These are phyloP conservation scores for Pogonomyrmex californicus DNA, from an alignment of 1,140 invertebrate genomes.

Conservation along the genomic window DNA sequence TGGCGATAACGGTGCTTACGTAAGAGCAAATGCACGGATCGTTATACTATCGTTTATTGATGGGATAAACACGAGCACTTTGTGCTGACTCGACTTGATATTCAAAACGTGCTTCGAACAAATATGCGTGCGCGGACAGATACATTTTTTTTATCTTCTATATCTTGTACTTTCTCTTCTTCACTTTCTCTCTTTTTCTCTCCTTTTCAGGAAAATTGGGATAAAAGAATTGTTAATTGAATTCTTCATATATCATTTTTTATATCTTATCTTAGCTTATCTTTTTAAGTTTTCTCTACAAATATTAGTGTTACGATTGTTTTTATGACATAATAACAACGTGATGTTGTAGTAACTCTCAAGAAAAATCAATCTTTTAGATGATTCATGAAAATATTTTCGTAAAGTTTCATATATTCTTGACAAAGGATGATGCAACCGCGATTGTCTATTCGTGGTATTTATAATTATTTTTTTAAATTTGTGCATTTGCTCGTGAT, in stretches of 20 bases:
- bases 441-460: neutral
- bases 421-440: neutral
- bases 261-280: neutral
- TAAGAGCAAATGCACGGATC: constrained; percentile 26
- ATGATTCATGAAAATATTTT: neutral
- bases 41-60: neutral
- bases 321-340: neutral
- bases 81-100: neutral
- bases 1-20: constrained; percentile 29
- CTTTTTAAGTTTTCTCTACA: neutral
- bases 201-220: too few species aligned
- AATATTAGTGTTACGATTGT: neutral
- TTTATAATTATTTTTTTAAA: neutral
- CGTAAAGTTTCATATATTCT: neutral
- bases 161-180: neutral
- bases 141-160: neutral
- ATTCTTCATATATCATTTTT: neutral
- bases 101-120: neutral
- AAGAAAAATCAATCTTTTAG: neutral
- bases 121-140: neutral
- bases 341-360: neutral
- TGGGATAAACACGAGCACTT: neutral
- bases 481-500: constrained; percentile 17
- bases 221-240: neutral
- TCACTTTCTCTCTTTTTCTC: neutral